These are phyloP conservation scores for Mnemiopsis leidyi DNA, from an alignment of 37 sponge, comb jelly and placozoan species.

Conservation along the genomic window DNA sequence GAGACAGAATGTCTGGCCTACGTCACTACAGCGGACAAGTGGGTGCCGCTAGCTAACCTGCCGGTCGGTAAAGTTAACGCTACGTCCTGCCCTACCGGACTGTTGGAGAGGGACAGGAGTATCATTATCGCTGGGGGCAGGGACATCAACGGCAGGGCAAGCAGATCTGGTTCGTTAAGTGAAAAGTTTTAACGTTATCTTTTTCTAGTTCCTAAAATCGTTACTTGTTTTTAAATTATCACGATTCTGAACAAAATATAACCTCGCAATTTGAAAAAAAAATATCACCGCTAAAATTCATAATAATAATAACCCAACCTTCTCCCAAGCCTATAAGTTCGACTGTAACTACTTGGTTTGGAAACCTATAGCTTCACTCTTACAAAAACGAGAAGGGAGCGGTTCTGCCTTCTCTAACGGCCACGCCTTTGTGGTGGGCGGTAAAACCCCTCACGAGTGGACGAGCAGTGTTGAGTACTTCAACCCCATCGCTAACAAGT, in stretches of 20 bases:
- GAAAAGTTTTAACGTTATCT: no score
- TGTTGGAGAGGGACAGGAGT: constrained; percentile 59
- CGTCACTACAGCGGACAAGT: constrained; percentile 53
- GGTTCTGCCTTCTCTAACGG: constrained; percentile 41
- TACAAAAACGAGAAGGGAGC: constrained; percentile 23
- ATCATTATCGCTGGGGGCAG: constrained; percentile 57
- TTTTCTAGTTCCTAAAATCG: no score
- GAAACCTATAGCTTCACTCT: constrained; percentile 56
- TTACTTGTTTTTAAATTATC: no score
- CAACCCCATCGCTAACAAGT: constrained; percentile 64
- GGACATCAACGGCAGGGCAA: constrained; percentile 59
- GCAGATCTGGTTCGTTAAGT: constrained; percentile 18
- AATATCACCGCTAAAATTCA: no score
- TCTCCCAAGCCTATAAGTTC: constrained; percentile 37
- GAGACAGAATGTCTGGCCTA: constrained; percentile 56
- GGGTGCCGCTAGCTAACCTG: constrained; percentile 28
- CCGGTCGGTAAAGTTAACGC: constrained; percentile 60
- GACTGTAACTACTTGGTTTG: constrained; percentile 50
- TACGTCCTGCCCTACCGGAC: constrained; percentile 33
- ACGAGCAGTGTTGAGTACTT: constrained; percentile 63
- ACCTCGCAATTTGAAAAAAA: no score
- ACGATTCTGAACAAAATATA: no score
- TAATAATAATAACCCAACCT: no score
- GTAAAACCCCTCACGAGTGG: constrained; percentile 54
- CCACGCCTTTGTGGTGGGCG: constrained; percentile 57